Conservation (phyloP, 2,888 invertebrate species). For the Cheilosia scutellata region DNA sequence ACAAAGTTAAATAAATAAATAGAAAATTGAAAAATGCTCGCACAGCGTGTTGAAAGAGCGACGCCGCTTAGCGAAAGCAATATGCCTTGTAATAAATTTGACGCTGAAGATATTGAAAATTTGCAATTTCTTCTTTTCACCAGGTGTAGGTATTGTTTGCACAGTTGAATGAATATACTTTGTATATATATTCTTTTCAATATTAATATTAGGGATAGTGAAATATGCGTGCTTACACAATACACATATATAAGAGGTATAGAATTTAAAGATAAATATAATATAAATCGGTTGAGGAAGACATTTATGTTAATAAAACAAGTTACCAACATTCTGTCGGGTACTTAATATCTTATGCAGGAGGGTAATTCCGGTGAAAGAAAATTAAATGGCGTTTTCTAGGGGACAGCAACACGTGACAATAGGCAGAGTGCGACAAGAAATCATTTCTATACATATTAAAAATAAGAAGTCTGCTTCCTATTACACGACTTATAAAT, state of each 20-base stretch:
- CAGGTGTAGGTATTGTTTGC: conserved; percentile 40
- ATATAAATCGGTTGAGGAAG: neutral
- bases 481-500: no score
- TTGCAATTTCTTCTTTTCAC: conserved; percentile 8
- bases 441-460: no score
- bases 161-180: conserved; percentile 2
- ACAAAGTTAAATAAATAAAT: conserved; percentile 71
- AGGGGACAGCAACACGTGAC: no score
- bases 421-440: no score
- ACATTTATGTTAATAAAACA: neutral
- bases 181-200: conserved; percentile 7
- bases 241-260: neutral
- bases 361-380: no score
- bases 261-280: neutral
- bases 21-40: conserved; percentile 69
- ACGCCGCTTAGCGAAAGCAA: conserved; percentile 1
- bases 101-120: conserved; percentile 46
- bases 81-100: conserved; percentile 49
- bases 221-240: conserved; percentile 22
- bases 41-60: conserved; percentile 13
- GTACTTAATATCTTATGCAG: no score
- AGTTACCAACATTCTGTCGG: no score
- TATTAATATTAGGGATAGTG: conserved; percentile 38
- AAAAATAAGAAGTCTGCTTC: no score
- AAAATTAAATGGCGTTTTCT: no score